A percentile compares a stretch with the other conserved stretches of the same genome.
Conservation (phyloP, 2,113 vertebrate species). For the Trichomycterus rosablanca region DNA sequence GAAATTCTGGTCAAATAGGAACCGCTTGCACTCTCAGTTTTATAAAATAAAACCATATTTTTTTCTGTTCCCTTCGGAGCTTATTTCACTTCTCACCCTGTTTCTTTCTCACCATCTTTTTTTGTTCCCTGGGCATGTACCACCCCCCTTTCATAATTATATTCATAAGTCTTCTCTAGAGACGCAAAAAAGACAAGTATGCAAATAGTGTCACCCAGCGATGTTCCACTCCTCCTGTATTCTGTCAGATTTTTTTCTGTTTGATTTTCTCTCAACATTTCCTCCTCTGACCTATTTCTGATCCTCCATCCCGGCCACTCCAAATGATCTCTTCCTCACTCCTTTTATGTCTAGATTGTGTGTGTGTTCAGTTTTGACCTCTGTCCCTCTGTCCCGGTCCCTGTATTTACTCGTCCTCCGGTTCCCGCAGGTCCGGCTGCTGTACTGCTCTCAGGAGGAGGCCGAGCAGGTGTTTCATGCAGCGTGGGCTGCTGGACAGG, state of each 20-base stretch:
- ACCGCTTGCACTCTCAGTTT: no score
- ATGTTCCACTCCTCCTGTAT: constrained; percentile 45
- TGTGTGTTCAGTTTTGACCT: constrained; percentile 9
- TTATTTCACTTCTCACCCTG: constrained; percentile 5
- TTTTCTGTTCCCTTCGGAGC: constrained; percentile 38
- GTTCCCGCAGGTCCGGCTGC: constrained; percentile 76
- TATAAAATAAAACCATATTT: no score
- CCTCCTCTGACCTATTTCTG: constrained; percentile 13
- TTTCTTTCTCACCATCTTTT: constrained; percentile 12
- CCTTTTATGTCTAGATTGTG: constrained; percentile 36
- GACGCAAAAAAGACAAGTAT: constrained; percentile 23
- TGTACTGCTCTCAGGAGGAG: constrained; percentile 91
- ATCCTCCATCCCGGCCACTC: constrained; percentile 41
- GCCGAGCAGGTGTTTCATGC: constrained; percentile 83
- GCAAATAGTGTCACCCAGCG: constrained; percentile 28
- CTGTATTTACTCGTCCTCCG: constrained; percentile 49
- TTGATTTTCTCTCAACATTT: no score
- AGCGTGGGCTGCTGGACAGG: constrained; percentile 79
- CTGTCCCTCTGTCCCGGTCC: constrained; percentile 46
- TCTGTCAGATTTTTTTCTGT: constrained; percentile 43
- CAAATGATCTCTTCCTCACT: constrained; percentile 31
- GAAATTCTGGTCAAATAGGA: no score
- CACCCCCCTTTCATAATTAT: constrained; percentile 14
- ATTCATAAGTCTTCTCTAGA: constrained; percentile 20
- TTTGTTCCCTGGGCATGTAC: constrained; percentile 14